Percentiles rank a stretch among this genome's conserved stretches.
Conservation (phyloP, 2,113 vertebrate species). For the Rhegmatorhina hoffmannsi region DNA sequence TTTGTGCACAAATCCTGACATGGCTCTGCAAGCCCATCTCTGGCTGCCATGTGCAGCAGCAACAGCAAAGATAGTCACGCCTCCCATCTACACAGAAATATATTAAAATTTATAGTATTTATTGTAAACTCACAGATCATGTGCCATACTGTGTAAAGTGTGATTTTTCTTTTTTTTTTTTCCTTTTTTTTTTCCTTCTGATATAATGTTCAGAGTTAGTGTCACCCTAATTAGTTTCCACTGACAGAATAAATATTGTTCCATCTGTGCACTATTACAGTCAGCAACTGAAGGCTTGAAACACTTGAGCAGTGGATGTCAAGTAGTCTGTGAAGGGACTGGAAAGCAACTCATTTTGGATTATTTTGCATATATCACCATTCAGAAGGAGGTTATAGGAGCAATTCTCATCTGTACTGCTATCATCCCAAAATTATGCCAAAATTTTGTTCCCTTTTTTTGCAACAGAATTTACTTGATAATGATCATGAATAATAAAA, state of each 20-base stretch:
- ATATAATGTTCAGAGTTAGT: conserved; percentile 68
- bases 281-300: conserved; percentile 65
- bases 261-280: conserved; percentile 65
- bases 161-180: conserved; percentile 19
- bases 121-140: conserved; percentile 37
- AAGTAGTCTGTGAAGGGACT: conserved; percentile 66
- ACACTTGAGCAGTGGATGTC: conserved; percentile 71
- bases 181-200: conserved; percentile 44
- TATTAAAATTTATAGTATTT: conserved; percentile 44
- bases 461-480: conserved; percentile 13
- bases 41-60: background rate
- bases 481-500: background rate
- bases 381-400: conserved; percentile 44
- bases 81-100: background rate
- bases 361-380: conserved; percentile 69
- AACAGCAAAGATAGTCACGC: background rate
- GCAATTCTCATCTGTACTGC: conserved; percentile 5
- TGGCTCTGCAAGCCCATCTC: background rate
- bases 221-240: conserved; percentile 71
- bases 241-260: conserved; percentile 74
- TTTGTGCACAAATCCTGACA: background rate
- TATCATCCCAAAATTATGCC: conserved; percentile 47
- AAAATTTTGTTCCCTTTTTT: background rate
- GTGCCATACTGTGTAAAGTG: conserved; percentile 57
- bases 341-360: conserved; percentile 54